These are phyloP conservation scores for Acleris holmiana DNA, from an alignment of 2,888 invertebrate species.

Conservation along the genomic window DNA sequence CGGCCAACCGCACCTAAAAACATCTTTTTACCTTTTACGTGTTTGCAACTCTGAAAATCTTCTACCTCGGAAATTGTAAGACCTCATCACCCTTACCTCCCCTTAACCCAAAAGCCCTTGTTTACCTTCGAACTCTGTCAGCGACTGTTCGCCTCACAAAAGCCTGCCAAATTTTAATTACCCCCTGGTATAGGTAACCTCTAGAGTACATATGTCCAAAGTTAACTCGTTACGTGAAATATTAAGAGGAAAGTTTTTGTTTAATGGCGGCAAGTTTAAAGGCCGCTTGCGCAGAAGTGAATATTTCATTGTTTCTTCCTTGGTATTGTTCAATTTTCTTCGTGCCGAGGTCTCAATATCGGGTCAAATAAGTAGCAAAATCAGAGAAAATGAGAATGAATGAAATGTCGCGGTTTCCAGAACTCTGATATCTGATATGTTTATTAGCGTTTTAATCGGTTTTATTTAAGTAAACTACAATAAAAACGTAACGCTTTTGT, in stretches of 20 bases:
- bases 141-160: conserved; percentile 6
- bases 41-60: background rate
- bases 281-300: conserved; percentile 44
- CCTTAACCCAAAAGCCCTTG: background rate
- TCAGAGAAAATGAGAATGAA: no score
- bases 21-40: no score
- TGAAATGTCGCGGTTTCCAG: no score
- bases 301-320: conserved; percentile 31
- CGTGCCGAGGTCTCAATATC: background rate
- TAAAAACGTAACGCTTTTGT: background rate
- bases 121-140: conserved; percentile 15
- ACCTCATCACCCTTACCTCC: background rate
- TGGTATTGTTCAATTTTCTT: background rate
- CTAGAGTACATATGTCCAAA: conserved; percentile 58
- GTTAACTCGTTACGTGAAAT: conserved; percentile 72
- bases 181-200: conserved; percentile 56
- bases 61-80: conserved; percentile 12
- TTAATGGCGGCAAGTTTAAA: conserved; percentile 66
- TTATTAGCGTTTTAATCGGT: background rate
- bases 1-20: no score
- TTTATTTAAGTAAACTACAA: background rate
- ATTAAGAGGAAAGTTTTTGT: conserved; percentile 76
- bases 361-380: background rate
- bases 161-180: conserved; percentile 39
- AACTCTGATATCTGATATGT: no score